Base-by-base conservation (phyloP, 2,113 vertebrate genomes). In the Dinomys branickii region DNA sequence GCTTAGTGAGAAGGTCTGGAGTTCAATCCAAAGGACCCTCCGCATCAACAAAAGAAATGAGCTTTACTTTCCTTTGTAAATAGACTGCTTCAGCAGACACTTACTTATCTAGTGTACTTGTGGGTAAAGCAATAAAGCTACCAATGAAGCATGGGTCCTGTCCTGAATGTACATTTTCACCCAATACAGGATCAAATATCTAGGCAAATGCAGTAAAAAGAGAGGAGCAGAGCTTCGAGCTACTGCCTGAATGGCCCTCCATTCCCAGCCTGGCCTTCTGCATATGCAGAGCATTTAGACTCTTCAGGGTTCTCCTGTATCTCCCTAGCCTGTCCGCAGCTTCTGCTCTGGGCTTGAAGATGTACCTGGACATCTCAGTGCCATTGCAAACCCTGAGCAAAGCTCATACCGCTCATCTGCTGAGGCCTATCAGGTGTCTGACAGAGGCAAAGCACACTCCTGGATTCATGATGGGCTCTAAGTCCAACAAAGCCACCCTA, bases 191-290 rank as follows among this genome's bases (percentile, higher is more conserved):
- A 3, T 28, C 38, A 69, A 30, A 14, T 1, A 19, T 8, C 2
- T 1, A 7, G 22, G 8, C 33, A 17, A 33, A 38, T 1, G 2
- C 30, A 19, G 6, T 3, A 0, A 33, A 50, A 17, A 28, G 19
- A 3, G 12, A n/a, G 56, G 9, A 2, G 5, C 3, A 35, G 47
- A 44, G 44, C 5, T 24, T 1, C 1, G 33, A 84, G 80, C 33
- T 41, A 58, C 30, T 65, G 87, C 90, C 38, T n/a, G 54, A 63
- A 30, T 3, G 22, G 56, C 0, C 12, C 58, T 17, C 20, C 38
- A 59, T 35, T 0, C 71, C 82, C 1, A 0, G 17, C 0, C 41
- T 24, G 47, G 81, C 7, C 0, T 19, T 50, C 50, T 0, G 0
- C 0, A 26, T 11, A 7, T 12, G 56, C 35, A 47, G 2, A 20